Percentiles rank a stretch among this genome's conserved stretches.
phyloP scores from a whole-genome alignment of 2,888 invertebrate species.

The Drepanosiphum platanoidis region DNA sequence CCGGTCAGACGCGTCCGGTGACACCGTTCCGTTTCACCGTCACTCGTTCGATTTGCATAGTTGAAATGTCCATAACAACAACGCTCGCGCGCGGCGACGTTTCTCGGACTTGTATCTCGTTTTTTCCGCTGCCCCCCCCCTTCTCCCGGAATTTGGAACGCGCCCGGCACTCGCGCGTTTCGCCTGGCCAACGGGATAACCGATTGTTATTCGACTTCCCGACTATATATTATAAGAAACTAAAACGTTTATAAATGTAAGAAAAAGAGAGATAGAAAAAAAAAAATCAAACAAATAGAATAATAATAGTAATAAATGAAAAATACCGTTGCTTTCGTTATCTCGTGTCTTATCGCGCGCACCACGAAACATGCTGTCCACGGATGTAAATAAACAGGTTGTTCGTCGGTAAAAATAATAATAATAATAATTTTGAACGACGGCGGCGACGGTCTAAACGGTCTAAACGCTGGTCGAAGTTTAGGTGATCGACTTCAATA shows the following conservation, averaged over 20 bases:
- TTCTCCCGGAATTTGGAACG: not conserved
- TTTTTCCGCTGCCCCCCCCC: not conserved
- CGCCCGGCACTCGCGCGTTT: not conserved
- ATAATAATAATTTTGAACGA: no score
- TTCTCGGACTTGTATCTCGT: not conserved
- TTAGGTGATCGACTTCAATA: no score
- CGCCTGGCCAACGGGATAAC: not conserved
- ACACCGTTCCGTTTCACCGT: conserved; percentile 39
- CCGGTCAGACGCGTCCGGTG: not conserved
- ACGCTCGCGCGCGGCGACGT: not conserved
- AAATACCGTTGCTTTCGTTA: conserved; percentile 59
- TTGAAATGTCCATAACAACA: conserved; percentile 36
- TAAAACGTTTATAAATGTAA: not conserved
- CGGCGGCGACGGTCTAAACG: no score
- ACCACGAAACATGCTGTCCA: not conserved
- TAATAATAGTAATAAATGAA: no score
- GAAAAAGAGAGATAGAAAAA: not conserved
- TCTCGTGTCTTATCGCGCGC: conserved; percentile 12
- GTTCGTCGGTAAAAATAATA: not conserved
- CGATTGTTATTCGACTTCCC: not conserved
- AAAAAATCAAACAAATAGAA: not conserved
- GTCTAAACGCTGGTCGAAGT: no score
- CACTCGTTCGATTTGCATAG: conserved; percentile 50
- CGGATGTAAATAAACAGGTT: not conserved
- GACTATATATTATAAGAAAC: not conserved